Percentiles rank a stretch among this genome's conserved stretches.
phyloP scores from a whole-genome alignment of 2,113 vertebrate species.

The Cygnus atratus region DNA sequence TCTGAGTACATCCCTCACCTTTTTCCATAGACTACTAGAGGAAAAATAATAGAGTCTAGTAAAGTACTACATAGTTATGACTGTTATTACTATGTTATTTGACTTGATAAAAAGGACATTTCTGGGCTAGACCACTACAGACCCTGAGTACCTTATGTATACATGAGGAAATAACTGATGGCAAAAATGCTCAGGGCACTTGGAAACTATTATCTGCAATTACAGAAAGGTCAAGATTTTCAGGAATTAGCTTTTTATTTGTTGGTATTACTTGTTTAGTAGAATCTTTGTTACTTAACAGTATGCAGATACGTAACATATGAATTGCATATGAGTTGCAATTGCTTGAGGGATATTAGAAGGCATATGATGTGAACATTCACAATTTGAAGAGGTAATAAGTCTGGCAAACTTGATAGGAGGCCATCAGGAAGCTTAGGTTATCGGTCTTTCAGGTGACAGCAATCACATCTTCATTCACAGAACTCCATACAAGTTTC shows the following conservation, averaged over 20 bases:
- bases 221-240: not conserved
- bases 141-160: not conserved
- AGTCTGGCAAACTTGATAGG: not conserved
- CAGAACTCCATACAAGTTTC: not conserved
- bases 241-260: not conserved
- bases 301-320: not conserved
- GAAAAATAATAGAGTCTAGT: not conserved
- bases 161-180: not conserved
- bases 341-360: not conserved
- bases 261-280: not conserved
- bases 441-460: not conserved
- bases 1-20: not conserved
- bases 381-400: not conserved
- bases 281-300: not conserved
- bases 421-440: not conserved
- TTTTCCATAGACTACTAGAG: not conserved
- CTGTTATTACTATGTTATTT: not conserved
- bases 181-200: not conserved
- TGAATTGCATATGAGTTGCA: not conserved
- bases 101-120: not conserved
- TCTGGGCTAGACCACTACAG: not conserved
- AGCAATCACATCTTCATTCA: not conserved
- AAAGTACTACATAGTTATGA: not conserved
- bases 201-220: not conserved
- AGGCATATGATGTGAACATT: not conserved